These are phyloP conservation scores for Pelecanus crispus DNA, from an alignment of 2,113 vertebrate genomes.

Conservation along the genomic window DNA sequence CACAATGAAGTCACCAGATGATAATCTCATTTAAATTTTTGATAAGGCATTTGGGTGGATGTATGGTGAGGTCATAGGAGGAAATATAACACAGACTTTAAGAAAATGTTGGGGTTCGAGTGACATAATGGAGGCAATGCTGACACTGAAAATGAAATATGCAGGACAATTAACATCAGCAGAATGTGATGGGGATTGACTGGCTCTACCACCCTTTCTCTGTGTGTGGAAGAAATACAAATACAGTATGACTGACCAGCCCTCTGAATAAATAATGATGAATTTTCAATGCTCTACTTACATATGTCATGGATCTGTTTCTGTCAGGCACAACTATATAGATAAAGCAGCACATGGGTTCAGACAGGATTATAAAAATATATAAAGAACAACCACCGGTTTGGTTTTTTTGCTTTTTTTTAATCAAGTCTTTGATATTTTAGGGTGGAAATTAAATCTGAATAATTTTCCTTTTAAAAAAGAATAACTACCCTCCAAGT, in stretches of 20 bases:
- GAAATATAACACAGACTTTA: background rate
- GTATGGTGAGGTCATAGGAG: background rate
- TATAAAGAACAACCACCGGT: background rate
- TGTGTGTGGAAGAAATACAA: background rate
- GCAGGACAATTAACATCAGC: background rate
- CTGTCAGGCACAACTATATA: background rate
- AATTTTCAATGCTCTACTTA: background rate
- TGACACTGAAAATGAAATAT: background rate
- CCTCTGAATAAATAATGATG: background rate
- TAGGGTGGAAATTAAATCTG: background rate
- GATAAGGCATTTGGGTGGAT: background rate
- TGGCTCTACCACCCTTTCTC: background rate
- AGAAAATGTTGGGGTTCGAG: background rate
- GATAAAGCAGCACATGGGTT: background rate
- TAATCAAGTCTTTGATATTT: background rate
- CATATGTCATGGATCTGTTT: background rate
- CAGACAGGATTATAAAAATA: background rate
- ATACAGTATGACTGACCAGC: background rate
- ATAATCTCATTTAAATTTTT: background rate
- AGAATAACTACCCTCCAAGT: background rate
- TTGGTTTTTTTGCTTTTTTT: background rate
- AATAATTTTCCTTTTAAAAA: background rate
- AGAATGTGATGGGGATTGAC: background rate
- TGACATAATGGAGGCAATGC: background rate
- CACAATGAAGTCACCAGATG: background rate